These are phyloP conservation scores for Ormyrus nitidulus DNA, from an alignment of 2,888 invertebrate species.

Conservation along the genomic window DNA sequence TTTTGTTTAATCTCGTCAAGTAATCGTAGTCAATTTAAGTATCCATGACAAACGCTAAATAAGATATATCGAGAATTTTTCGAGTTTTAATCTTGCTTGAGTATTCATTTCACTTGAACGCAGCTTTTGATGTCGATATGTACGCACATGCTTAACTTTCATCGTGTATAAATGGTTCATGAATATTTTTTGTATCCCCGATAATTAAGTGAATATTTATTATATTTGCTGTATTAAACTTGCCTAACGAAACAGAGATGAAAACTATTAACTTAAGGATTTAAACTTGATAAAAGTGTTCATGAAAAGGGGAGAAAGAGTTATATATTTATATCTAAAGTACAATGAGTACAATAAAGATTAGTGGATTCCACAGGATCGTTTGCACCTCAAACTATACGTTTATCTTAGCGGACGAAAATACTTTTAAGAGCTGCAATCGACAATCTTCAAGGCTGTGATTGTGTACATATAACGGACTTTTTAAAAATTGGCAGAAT, in stretches of 20 bases:
- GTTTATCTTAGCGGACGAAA: background rate
- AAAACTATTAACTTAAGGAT: background rate
- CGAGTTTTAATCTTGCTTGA: constrained; percentile 12
- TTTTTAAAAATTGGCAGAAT: background rate
- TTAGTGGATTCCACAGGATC: constrained; percentile 24
- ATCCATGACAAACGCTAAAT: constrained; percentile 46
- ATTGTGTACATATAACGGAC: constrained; percentile 44
- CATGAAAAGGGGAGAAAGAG: background rate
- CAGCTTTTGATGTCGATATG: constrained; percentile 22
- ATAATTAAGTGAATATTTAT: background rate
- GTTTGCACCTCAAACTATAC: constrained; percentile 22
- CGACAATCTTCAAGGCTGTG: constrained; percentile 27
- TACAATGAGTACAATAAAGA: constrained; percentile 12
- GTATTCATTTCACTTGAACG: constrained; percentile 12
- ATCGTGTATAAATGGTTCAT: constrained; percentile 4
- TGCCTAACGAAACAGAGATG: background rate
- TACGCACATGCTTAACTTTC: constrained; percentile 5
- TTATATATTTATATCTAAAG: background rate
- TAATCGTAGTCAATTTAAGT: constrained; percentile 42
- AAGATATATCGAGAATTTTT: constrained; percentile 31
- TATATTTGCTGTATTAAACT: background rate
- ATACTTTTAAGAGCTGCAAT: constrained; percentile 34
- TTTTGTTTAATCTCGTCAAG: constrained; percentile 36
- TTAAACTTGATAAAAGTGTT: constrained; percentile 4
- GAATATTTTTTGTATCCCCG: constrained; percentile 4